phyloP scores from a whole-genome alignment of 2,888 invertebrate genomes.

The Melieria picta region DNA sequence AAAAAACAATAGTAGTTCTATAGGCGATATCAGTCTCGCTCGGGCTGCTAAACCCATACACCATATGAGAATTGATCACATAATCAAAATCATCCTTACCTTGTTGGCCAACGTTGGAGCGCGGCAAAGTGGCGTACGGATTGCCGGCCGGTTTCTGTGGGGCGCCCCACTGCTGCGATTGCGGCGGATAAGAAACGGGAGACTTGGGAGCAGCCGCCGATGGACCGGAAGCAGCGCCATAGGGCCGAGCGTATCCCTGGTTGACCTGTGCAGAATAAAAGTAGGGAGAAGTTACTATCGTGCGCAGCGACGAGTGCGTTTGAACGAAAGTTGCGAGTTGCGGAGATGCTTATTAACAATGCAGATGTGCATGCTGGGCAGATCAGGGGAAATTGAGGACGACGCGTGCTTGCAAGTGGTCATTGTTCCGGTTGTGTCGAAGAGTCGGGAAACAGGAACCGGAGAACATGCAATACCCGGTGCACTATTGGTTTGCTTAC shows the following conservation, averaged over 20 bases:
- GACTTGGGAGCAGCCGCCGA: constrained; percentile 60
- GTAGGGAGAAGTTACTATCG: no score
- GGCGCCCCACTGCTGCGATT: constrained; percentile 48
- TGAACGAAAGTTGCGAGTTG: no score
- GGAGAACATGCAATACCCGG: neutral
- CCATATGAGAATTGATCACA: constrained; percentile 54
- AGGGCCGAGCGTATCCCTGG: constrained; percentile 64
- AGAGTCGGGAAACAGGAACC: neutral
- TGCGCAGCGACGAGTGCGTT: no score
- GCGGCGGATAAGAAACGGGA: constrained; percentile 63
- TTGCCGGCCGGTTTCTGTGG: constrained; percentile 53
- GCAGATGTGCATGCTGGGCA: no score
- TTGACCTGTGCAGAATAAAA: constrained; percentile 53
- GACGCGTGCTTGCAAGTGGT: neutral
- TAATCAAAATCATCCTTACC: constrained; percentile 55
- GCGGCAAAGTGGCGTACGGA: constrained; percentile 64
- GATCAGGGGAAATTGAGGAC: no score
- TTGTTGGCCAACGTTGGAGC: constrained; percentile 63
- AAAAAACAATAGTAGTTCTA: neutral
- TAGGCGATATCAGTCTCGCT: no score
- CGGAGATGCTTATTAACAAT: no score
- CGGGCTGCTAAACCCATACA: constrained; percentile 54
- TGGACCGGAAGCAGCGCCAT: constrained; percentile 53
- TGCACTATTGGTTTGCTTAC: constrained; percentile 50
- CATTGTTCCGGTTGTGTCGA: neutral